Percentiles rank a stretch among this genome's conserved stretches.
These are phyloP conservation scores for Anolis apletophallus DNA, from an alignment of 2,797 vertebrate genomes.

Conservation along the genomic window DNA sequence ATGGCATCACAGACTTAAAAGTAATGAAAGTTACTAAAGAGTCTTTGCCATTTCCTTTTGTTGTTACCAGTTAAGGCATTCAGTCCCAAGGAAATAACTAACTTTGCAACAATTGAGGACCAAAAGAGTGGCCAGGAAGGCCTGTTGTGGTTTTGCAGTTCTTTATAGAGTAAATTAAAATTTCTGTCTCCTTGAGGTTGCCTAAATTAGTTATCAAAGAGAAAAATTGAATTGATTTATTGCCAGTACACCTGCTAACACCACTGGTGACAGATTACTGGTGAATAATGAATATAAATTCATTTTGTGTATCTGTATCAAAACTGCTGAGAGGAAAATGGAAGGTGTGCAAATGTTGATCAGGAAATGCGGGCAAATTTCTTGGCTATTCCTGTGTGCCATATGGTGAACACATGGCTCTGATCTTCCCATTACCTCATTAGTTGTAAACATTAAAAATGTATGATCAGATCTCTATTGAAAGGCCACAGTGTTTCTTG, in stretches of 20 bases:
- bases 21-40: constrained; percentile 1
- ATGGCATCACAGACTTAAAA: too few relatives aligned
- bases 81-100: background rate
- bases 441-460: background rate
- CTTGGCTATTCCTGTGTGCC: constrained; percentile 3
- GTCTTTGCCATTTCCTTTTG: background rate
- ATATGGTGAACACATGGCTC: constrained; percentile 7
- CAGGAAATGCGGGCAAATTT: constrained; percentile 2
- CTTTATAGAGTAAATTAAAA: constrained; percentile 1
- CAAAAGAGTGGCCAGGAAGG: background rate
- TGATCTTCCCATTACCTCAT: constrained; percentile 36
- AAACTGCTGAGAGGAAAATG: constrained; percentile 9
- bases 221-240: constrained; percentile 1
- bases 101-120: background rate
- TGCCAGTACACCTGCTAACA: constrained; percentile 26
- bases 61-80: background rate
- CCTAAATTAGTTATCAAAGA: constrained; percentile 31
- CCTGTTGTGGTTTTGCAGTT: background rate
- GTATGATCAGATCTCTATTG: constrained; percentile 20
- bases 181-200: background rate
- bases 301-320: background rate
- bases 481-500: background rate
- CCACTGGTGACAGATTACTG: constrained; percentile 18
- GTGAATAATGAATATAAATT: constrained; percentile 28
- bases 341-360: constrained; percentile 3